Percentiles rank a stretch among this genome's conserved stretches.
Conservation (phyloP, 2,113 vertebrate genomes). For the Thamnaconus septentrionalis region DNA sequence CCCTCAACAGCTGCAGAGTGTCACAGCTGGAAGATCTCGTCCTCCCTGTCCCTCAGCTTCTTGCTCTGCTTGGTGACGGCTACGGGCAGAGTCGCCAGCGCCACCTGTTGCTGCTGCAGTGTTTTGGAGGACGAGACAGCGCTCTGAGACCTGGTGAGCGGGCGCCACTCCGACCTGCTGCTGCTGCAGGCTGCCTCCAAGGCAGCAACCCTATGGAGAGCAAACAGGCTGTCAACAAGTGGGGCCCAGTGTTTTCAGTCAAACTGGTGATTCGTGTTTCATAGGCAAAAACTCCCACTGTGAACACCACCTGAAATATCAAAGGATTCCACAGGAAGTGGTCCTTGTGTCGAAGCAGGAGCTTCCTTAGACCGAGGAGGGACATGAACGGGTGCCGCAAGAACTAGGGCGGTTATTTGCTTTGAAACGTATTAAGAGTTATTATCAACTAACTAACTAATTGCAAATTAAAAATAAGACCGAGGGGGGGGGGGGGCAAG, state of each 20-base stretch:
- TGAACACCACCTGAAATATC: too few species aligned
- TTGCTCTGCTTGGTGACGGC: conserved; percentile 79
- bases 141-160: conserved; percentile 39
- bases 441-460: too few species aligned
- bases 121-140: conserved; percentile 18
- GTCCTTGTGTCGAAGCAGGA: too few species aligned
- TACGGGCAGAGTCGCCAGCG: conserved; percentile 77
- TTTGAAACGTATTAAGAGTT: too few species aligned
- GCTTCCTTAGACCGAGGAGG: too few species aligned
- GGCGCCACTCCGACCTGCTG: conserved; percentile 22
- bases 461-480: background rate
- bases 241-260: too few species aligned
- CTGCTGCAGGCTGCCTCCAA: conserved; percentile 56
- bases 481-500: too few species aligned
- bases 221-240: background rate
- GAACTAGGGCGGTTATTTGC: too few species aligned
- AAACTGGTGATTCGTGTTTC: too few species aligned
- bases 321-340: too few species aligned
- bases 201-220: conserved; percentile 62
- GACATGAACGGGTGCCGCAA: too few species aligned
- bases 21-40: conserved; percentile 91
- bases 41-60: conserved; percentile 80
- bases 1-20: conserved; percentile 8
- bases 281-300: too few species aligned
- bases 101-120: conserved; percentile 53